phyloP scores from a whole-genome alignment of 2,888 invertebrate genomes.

The Trilocha varians region DNA sequence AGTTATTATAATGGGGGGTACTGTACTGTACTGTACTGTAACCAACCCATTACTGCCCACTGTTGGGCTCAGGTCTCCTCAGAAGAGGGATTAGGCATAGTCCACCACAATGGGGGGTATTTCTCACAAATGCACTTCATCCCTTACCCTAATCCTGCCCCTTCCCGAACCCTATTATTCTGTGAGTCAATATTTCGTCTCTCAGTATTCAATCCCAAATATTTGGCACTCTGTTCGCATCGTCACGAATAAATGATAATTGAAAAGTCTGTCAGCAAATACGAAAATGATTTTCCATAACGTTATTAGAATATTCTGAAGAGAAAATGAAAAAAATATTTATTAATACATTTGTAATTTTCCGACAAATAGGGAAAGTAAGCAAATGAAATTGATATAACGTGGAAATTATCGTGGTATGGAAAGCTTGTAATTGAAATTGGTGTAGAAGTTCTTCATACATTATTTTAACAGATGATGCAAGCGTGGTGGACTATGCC shows the following conservation, averaged over 20 bases:
- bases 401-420: too few relatives aligned
- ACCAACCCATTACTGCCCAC: too few relatives aligned
- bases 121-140: not conserved
- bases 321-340: not conserved
- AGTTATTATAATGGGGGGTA: too few relatives aligned
- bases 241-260: not conserved
- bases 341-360: not conserved
- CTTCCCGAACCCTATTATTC: not conserved
- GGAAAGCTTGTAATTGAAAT: too few relatives aligned
- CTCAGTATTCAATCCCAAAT: not conserved
- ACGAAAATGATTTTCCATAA: not conserved
- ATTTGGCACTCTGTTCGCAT: not conserved
- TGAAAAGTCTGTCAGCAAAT: not conserved
- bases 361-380: too few relatives aligned
- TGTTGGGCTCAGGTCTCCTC: too few relatives aligned
- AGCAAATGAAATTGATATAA: too few relatives aligned
- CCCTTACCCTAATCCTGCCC: not conserved
- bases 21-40: too few relatives aligned
- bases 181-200: not conserved
- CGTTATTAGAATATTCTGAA: not conserved
- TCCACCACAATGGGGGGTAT: not conserved
- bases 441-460: too few relatives aligned
- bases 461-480: too few relatives aligned
- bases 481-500: too few relatives aligned
- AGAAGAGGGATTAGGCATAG: too few relatives aligned